Conservation (phyloP, 2,113 vertebrate genomes). For the Psittacus erithacus region DNA sequence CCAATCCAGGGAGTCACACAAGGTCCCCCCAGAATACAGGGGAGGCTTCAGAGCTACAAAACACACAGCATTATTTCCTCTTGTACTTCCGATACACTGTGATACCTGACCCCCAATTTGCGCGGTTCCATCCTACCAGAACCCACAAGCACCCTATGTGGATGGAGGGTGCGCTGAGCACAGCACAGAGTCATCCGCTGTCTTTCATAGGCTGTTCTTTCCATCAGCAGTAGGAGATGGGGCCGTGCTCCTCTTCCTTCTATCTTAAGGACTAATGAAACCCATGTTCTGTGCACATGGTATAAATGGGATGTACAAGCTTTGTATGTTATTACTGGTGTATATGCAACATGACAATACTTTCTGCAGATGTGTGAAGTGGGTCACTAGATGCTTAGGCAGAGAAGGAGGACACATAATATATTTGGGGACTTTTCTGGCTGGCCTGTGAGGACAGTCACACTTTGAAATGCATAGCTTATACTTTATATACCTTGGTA, state of each 20-base stretch:
- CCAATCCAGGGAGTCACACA: background rate
- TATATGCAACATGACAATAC: fast-evolving
- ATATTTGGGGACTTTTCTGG: background rate
- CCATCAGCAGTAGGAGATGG: background rate
- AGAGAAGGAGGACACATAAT: background rate
- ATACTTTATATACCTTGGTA: background rate
- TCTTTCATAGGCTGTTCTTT: background rate
- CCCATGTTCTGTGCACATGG: background rate
- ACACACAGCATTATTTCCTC: background rate
- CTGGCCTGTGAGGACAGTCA: background rate
- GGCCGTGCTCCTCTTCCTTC: background rate
- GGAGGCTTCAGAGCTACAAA: background rate
- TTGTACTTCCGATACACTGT: background rate
- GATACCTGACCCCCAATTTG: background rate
- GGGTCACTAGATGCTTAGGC: background rate
- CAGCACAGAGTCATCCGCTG: background rate
- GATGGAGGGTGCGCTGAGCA: fast-evolving
- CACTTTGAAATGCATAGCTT: background rate
- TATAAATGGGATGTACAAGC: fast-evolving
- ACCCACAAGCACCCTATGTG: background rate
- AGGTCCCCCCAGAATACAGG: background rate
- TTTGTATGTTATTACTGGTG: background rate
- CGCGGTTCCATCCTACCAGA: background rate
- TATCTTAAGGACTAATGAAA: background rate
- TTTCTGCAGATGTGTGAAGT: background rate